These are phyloP conservation scores for Diarsia mendica DNA, from an alignment of 2,888 invertebrate genomes.

Conservation along the genomic window DNA sequence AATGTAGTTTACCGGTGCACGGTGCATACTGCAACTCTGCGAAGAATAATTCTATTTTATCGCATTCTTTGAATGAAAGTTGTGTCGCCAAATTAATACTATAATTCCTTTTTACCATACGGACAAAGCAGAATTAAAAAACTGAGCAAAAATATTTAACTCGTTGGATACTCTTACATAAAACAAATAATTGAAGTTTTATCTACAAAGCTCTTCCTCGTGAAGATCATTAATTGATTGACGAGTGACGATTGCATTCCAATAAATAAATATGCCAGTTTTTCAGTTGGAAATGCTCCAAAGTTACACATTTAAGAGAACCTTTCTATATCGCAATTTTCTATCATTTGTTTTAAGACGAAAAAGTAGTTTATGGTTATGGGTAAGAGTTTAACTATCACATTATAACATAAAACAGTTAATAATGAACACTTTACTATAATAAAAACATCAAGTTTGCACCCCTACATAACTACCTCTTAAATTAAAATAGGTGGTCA, in stretches of 20 bases:
- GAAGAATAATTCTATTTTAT: neutral
- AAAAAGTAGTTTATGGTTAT: slow-evolving; percentile 72
- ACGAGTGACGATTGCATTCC: neutral
- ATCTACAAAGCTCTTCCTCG: neutral
- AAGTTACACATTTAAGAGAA: slow-evolving; percentile 1
- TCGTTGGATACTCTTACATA: too few relatives aligned
- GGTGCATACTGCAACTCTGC: neutral
- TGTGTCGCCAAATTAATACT: neutral
- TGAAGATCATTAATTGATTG: neutral
- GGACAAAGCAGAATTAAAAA: neutral
- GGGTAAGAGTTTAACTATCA: slow-evolving; percentile 69
- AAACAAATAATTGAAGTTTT: neutral
- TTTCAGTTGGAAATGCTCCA: slow-evolving; percentile 25
- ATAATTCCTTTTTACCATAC: neutral
- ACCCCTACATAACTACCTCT: neutral
- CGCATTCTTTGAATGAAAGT: neutral
- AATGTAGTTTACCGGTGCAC: neutral
- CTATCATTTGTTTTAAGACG: slow-evolving; percentile 46
- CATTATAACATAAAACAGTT: neutral
- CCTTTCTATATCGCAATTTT: slow-evolving; percentile 21
- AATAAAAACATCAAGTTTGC: neutral
- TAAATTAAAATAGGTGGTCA: neutral
- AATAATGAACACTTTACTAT: neutral
- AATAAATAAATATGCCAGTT: slow-evolving; percentile 41
- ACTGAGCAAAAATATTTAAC: neutral